Conservation (phyloP, 1,140 invertebrate genomes). For the Diachasmimorpha longicaudata region DNA sequence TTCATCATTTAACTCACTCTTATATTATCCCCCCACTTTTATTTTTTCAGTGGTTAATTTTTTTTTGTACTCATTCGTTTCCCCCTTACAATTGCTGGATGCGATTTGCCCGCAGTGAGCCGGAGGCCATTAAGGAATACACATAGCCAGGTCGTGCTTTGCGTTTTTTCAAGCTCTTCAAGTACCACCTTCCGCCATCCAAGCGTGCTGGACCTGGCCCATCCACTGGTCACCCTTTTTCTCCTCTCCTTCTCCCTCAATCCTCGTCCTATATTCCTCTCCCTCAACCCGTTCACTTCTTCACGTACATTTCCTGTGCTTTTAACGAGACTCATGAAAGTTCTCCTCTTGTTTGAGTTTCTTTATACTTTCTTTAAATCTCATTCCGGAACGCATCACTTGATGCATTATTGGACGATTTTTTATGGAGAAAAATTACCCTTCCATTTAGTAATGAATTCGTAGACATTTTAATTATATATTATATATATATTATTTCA, state of each 20-base stretch:
- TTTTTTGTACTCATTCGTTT: not conserved
- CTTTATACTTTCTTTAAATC: not conserved
- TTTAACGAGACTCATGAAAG: slow-evolving; percentile 48
- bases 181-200: slow-evolving; percentile 33
- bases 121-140: slow-evolving; percentile 43
- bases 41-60: not conserved
- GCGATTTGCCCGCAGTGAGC: slow-evolving; percentile 30
- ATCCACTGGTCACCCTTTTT: not conserved
- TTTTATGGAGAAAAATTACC: not conserved
- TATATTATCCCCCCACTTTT: not conserved
- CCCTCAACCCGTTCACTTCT: not conserved
- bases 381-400: not conserved
- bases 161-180: slow-evolving; percentile 44
- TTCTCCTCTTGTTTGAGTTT: not conserved
- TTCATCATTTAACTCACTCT: slow-evolving; percentile 3
- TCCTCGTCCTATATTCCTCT: not conserved
- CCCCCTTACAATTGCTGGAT: slow-evolving; percentile 12
- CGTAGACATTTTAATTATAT: not conserved
- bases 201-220: not conserved
- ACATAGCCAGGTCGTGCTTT: slow-evolving; percentile 31
- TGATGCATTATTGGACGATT: not conserved
- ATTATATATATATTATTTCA: too few species aligned
- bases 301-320: slow-evolving; percentile 44
- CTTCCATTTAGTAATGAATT: too few species aligned
- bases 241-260: not conserved